A percentile compares a stretch with the other conserved stretches of the same genome.
Evolutionary conservation across 1,140 invertebrate genomes (phyloP).

Genomic region (Chrysomallon squamiferum): DNA sequence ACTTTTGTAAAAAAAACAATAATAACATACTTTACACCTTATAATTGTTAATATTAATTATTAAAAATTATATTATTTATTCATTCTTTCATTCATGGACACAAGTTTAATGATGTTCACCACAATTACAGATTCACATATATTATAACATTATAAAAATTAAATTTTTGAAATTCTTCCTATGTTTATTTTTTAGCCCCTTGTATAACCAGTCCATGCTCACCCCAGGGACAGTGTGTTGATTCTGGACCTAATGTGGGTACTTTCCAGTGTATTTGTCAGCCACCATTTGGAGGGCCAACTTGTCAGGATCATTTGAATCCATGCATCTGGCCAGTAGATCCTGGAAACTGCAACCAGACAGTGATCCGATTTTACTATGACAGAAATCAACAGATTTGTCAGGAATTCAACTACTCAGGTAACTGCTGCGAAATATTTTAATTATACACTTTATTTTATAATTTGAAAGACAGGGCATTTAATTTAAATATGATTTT

Average conservation of each 20-base stretch:
- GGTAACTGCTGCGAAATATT: not conserved
- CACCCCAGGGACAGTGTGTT: conserved; percentile 48
- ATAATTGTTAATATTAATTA: too few species aligned
- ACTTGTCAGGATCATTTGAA: conserved; percentile 47
- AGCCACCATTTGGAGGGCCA: conserved; percentile 47
- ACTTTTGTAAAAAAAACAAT: too few species aligned
- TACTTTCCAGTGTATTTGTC: conserved; percentile 48
- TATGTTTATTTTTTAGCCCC: conserved; percentile 45
- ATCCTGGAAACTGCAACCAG: conserved; percentile 46
- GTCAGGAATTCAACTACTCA: conserved; percentile 43
- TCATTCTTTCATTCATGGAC: too few species aligned
- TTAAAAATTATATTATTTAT: too few species aligned
- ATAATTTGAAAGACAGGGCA: not conserved
- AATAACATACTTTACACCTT: too few species aligned
- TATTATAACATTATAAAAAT: too few species aligned
- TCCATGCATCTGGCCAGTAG: conserved; percentile 49
- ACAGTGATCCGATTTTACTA: conserved; percentile 49
- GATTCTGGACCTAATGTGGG: conserved; percentile 6
- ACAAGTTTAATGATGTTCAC: too few species aligned
- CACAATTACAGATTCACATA: too few species aligned
- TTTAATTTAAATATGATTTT: not conserved
- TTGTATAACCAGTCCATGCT: conserved; percentile 46
- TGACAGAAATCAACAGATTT: conserved; percentile 47
- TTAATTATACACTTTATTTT: not conserved
- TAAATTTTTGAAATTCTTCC: too few species aligned